phyloP scores from a whole-genome alignment of 2,888 invertebrate species.

The Tenthredo mesomela region DNA sequence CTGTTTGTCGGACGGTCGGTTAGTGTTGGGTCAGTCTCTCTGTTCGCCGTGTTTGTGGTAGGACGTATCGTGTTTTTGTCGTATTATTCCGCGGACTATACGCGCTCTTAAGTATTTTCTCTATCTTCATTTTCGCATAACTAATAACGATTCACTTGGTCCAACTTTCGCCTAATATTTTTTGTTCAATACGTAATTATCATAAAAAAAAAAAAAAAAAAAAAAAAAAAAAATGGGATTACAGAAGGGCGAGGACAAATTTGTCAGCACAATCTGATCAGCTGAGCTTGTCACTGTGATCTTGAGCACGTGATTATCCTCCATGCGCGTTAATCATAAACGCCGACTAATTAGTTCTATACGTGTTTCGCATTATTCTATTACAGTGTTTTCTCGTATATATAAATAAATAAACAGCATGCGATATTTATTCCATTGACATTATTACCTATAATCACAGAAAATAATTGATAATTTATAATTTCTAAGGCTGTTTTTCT shows the following conservation, averaged over 20 bases:
- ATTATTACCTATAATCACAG: neutral
- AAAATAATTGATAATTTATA: neutral
- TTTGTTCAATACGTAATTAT: neutral
- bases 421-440: neutral
- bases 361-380: neutral
- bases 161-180: neutral
- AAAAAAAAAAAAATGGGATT: neutral
- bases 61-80: constrained; percentile 7
- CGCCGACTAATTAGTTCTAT: constrained; percentile 27
- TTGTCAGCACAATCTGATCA: neutral
- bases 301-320: neutral
- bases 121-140: neutral
- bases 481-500: neutral
- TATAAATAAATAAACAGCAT: neutral
- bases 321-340: neutral
- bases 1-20: neutral
- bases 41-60: constrained; percentile 24
- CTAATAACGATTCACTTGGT: neutral
- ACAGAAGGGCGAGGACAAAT: neutral
- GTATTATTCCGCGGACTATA: neutral
- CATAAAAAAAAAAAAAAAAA: too few relatives aligned
- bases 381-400: neutral
- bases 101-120: neutral
- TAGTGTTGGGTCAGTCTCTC: constrained; percentile 43
- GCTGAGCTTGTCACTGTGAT: neutral